A percentile compares a stretch with the other conserved stretches of the same genome.
Evolutionary conservation across 1,140 invertebrate species (phyloP).

Genomic region (Coenobita brevimanus): DNA sequence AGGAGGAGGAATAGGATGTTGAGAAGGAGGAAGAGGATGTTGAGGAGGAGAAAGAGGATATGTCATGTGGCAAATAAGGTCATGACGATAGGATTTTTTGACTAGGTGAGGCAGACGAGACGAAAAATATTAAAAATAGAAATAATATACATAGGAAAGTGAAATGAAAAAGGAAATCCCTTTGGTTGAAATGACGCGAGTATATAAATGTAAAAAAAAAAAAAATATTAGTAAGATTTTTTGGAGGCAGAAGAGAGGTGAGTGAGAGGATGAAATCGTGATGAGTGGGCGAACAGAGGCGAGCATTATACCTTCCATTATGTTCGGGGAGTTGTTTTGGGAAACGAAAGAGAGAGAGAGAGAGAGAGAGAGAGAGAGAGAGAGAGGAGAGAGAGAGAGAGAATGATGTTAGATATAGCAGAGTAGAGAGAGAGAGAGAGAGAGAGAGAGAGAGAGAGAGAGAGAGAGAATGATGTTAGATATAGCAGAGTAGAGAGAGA

Average conservation of each 20-base stretch:
- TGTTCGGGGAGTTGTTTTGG: background rate
- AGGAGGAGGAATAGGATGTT: background rate
- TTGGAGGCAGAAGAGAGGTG: background rate
- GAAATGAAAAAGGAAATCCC: too few species aligned
- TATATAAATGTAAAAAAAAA: too few species aligned
- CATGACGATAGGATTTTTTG: background rate
- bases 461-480: background rate
- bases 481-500: background rate
- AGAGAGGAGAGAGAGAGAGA: background rate
- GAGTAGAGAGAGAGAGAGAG: background rate
- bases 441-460: background rate
- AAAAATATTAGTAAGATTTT: too few species aligned
- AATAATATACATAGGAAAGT: too few species aligned
- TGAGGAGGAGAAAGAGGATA: background rate
- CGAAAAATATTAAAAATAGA: too few species aligned
- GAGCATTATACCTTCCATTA: too few species aligned
- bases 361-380: too few species aligned
- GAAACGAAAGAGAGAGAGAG: background rate
- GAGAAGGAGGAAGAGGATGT: background rate
- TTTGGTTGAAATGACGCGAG: too few species aligned
- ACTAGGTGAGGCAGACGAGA: too few species aligned
- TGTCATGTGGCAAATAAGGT: background rate
- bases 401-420: background rate
- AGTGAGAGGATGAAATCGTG: background rate
- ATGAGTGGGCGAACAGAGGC: too few species aligned